Evolutionary conservation across 1,140 invertebrate species (phyloP), one percentile per base, ranked within the genome.

Genomic region (Lepidurus arcticus): DNA sequence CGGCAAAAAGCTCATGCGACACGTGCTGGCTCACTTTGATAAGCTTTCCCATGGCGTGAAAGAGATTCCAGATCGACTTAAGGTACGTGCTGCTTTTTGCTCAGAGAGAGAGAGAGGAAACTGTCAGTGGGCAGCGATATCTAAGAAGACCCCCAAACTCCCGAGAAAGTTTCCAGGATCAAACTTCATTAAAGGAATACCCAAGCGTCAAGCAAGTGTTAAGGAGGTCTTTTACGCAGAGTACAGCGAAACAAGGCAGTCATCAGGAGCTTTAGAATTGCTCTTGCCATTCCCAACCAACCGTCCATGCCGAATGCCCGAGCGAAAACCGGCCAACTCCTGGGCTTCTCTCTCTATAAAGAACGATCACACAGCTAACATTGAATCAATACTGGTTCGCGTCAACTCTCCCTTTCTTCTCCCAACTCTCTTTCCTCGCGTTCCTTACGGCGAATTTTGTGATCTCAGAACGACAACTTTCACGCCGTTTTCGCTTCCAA

Each of bases 161-260:
- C 53, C 16, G 13, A 65, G 8, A 7, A 65, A 65, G 53, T 65
- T 65, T 21, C 53, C 13, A 65, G 13, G 53, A 65, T 65, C 53
- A 65, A 65, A 65, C 53, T 65, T 65, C 53, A 65, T 65, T 65
- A 65, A 65, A 65, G 53, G 53, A 65, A 65, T 65, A 65, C 53
- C 53, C 53, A 16, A 47, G 45, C 45, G 53, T 13, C 21, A 65
- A 65, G 53, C 34, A 65, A 65, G 53, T 65, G 16, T 65, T 21
- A 3, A 34, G 34, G 34, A 34, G 34, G 34, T 16, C 53, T 9
- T 65, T 65, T n/a, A 7, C 45, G 45, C 21, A 34, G 34, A 34
- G n/a, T 65, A 65, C 13, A 65, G 16, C 53, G 21, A 65, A n/a
- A 65, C 53, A 65, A 65, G 53, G 21, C 53, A 13, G 53, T 65